Evolutionary conservation across 2,888 invertebrate genomes (phyloP), one percentile per base, ranked within the genome.

Genomic region (Lasioglossum pauxillum): DNA sequence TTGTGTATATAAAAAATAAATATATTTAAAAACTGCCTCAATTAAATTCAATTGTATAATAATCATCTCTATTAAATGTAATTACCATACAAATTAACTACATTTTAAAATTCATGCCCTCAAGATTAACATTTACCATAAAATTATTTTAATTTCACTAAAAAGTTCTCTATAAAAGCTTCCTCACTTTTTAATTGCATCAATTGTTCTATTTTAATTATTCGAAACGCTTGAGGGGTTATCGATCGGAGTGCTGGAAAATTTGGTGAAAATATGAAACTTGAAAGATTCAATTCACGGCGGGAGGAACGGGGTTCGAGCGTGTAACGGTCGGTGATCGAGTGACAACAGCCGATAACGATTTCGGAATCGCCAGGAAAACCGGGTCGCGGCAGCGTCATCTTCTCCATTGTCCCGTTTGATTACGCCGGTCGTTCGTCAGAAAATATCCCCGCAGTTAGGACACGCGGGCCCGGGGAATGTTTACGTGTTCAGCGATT

Each of bases 401-500:
- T 81, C 46, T 46, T n/a, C 35, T n/a, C 74, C 74, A 75, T 79
- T 75, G 67, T 69, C 38, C 49, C 10, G 44, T 80, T 64, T 72
- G 72, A 80, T 80, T 41, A 71, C 74, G 27, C 27, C 19, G 74
- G 35, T 60, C 78, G 75, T 72, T 69, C 38, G 82, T 67, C 69
- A 75, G 82, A 78, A 78, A 84, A 49, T 41, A 82, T 69, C 49
- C 27, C n/a, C 27, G 64, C 49, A 41, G 72, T 27, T 31, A 41
- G 72, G 31, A 74, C 27, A 53, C 46, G 38, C 19, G n/a, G 27
- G 27, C 5, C 57, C 57, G 8, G 57, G 12, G 49, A 69, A 69
- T 83, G 85, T 85, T 85, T 80, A 85, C 85, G 73, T 19, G 85
- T 53, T 69, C 83, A 16, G 85, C 57, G 69, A 73, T 73, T 76